Percentiles rank a stretch among this genome's conserved stretches.
Conservation (phyloP, 2,888 invertebrate genomes). For the Mellilla xanthometata region DNA sequence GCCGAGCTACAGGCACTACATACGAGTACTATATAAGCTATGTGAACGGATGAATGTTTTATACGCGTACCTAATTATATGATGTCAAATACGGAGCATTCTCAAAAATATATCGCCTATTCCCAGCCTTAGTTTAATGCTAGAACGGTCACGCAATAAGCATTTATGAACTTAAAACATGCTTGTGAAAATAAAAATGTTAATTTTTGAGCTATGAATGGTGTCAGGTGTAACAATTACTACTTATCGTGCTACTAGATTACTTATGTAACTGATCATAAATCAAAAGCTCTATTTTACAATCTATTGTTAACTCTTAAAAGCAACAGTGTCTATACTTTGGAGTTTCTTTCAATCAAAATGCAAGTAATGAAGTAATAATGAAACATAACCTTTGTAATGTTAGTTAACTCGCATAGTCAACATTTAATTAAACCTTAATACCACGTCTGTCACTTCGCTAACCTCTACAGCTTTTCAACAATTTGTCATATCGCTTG, state of each 20-base stretch:
- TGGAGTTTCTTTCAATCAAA: not conserved
- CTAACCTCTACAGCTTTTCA: constrained; percentile 1
- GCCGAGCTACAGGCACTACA: too few relatives aligned
- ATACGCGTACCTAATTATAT: too few relatives aligned
- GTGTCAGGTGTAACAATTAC: constrained; percentile 30
- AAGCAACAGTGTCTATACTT: not conserved
- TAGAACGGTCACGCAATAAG: not conserved
- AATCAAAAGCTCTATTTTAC: constrained; percentile 7
- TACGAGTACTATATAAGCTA: too few relatives aligned
- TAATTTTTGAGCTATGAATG: constrained; percentile 24
- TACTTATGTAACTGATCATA: constrained; percentile 16
- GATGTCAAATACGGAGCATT: too few relatives aligned
- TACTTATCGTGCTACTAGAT: constrained; percentile 2
- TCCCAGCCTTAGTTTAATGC: not conserved
- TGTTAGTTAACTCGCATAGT: not conserved
- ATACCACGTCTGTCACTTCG: constrained; percentile 14
- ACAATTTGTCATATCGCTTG: constrained; percentile 14
- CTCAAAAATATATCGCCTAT: too few relatives aligned
- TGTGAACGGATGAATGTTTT: too few relatives aligned
- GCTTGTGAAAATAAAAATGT: constrained; percentile 14
- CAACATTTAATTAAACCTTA: constrained; percentile 16
- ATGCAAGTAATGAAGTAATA: not conserved
- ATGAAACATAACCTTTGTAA: not conserved
- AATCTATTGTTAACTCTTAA: constrained; percentile 2
- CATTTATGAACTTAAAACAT: not conserved